Evolutionary conservation across 1,140 invertebrate species (phyloP).

Genomic region (Zaprionus ghesquierei): DNA sequence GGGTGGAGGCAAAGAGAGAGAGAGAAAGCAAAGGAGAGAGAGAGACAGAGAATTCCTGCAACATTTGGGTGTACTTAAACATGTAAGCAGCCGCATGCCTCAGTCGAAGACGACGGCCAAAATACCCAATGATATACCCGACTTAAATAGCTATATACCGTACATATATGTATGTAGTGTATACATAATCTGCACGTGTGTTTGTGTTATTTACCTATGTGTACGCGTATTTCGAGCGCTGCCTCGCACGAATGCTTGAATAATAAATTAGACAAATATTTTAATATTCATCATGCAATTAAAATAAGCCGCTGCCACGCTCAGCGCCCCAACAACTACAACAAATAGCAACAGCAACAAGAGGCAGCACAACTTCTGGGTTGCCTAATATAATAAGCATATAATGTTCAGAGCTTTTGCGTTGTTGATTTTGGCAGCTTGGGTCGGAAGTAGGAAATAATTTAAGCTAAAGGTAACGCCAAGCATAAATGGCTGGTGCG

Average conservation of each 20-base stretch:
- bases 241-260: slow-evolving; percentile 67
- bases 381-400: slow-evolving; percentile 76
- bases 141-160: slow-evolving; percentile 2
- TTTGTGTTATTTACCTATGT: not conserved
- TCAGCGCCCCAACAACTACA: slow-evolving; percentile 7
- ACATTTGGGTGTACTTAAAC: slow-evolving; percentile 40
- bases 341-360: slow-evolving; percentile 1
- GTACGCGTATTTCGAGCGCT: not conserved
- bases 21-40: too few relatives aligned
- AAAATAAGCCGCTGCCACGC: slow-evolving; percentile 74
- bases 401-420: slow-evolving; percentile 36
- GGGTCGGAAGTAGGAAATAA: slow-evolving; percentile 32
- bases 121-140: slow-evolving; percentile 17
- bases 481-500: not conserved
- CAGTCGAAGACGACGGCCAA: slow-evolving; percentile 2
- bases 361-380: slow-evolving; percentile 50
- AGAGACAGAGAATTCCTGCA: not conserved
- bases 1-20: not conserved
- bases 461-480: slow-evolving; percentile 15
- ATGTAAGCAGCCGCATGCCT: slow-evolving; percentile 32
- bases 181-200: not conserved
- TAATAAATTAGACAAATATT: slow-evolving; percentile 82
- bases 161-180: slow-evolving; percentile 4
- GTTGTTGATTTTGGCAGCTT: slow-evolving; percentile 43
- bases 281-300: slow-evolving; percentile 82